A percentile compares a stretch with the other conserved stretches of the same genome.
phyloP scores from a whole-genome alignment of 2,888 invertebrate species.

The Cylloceria caligata region DNA sequence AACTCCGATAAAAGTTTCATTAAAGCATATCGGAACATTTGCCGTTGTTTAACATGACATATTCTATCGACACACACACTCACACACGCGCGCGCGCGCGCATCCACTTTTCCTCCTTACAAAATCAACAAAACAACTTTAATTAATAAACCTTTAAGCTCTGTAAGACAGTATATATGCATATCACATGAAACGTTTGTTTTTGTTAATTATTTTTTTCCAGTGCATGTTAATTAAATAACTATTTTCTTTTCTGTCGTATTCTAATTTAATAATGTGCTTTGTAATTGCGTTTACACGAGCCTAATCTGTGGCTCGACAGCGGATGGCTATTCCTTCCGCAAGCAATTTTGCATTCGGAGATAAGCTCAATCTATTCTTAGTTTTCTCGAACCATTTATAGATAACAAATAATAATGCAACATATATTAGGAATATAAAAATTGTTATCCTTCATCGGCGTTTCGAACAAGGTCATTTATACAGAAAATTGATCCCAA shows the following conservation, averaged over 20 bases:
- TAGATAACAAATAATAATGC: conserved; percentile 78
- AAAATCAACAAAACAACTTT: conserved; percentile 28
- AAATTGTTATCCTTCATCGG: conserved; percentile 78
- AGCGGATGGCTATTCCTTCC: conserved; percentile 68
- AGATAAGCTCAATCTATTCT: conserved; percentile 71
- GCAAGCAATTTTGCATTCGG: conserved; percentile 82
- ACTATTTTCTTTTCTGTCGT: conserved; percentile 41
- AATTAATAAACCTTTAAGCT: conserved; percentile 29
- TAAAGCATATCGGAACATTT: conserved; percentile 19
- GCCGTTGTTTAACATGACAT: not conserved
- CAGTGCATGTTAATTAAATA: conserved; percentile 38
- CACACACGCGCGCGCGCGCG: too few relatives aligned
- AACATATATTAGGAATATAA: conserved; percentile 73
- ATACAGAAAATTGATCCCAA: conserved; percentile 72
- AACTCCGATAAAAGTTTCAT: conserved; percentile 14
- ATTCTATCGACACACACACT: too few relatives aligned
- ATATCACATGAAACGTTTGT: conserved; percentile 40
- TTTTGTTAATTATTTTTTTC: conserved; percentile 9
- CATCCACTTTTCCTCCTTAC: not conserved
- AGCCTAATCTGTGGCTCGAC: conserved; percentile 15
- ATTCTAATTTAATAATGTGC: conserved; percentile 6
- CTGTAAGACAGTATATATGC: conserved; percentile 38
- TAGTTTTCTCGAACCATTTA: conserved; percentile 66
- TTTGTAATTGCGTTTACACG: conserved; percentile 20
- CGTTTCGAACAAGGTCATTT: conserved; percentile 76